Base-by-base conservation (phyloP, 2,888 invertebrate genomes). In the Nipponacmea schrenckii region DNA sequence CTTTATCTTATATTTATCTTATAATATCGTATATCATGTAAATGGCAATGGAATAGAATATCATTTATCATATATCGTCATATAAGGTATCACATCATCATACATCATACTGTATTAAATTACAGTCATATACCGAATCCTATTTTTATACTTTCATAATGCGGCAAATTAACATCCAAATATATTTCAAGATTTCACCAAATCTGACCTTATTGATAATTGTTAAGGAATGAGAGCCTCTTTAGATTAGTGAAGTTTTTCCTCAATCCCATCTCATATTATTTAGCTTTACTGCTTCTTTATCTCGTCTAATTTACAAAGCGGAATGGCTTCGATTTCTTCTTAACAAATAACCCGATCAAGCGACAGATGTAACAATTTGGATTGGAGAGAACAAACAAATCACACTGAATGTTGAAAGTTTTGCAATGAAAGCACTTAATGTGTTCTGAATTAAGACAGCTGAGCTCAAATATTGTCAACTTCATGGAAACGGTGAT, bases 311-410 rank as follows among this genome's bases (percentile, higher is more conserved):
- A 56, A 56, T 20, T 56, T 24, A 56, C 56, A 56, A 24, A 56
- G 56, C 8, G 56, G 56, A 56, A 56, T 56, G 24, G 20, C 56
- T 56, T 56, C 56, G 56, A 56, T 56, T 56, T 56, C 56, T 56
- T 24, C 20, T 20, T 24, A 24, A 56, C 8, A 56, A 56, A 56
- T 56, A 56, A 56, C 56, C 20, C 12, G 24, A 56, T 56, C 20
- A 56, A 24, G 12, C 56, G 56, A 24, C 56, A 56, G 56, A 56
- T 56, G 56, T 56, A 56, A 56, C 56, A 56, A 56, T 56, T 56
- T 56, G 56, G 56, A 56, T 56, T 56, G 56, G 56, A 24, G 24
- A 56, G 56, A 56, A 56, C 56, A 56, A 56, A 56, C 56, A 56
- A 56, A 56, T 24, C 56, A 24, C 20, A 15, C 20, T 24, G 12